Evolutionary conservation across 2,113 vertebrate genomes (phyloP).

Genomic region (Myrmecophaga tridactyla): DNA sequence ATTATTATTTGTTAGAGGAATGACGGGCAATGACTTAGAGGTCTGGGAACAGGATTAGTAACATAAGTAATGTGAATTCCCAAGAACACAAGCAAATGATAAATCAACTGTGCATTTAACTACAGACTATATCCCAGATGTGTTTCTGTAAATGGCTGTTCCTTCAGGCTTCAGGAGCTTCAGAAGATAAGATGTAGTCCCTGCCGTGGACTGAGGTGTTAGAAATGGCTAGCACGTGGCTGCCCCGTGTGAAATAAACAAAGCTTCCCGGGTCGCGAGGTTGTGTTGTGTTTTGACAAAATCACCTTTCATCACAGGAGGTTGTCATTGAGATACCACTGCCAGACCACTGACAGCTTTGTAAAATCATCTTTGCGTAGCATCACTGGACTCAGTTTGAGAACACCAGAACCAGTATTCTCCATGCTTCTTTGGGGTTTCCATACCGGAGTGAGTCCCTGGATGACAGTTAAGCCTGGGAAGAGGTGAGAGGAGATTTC

Average conservation of each 20-base stretch:
- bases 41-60: constrained; percentile 24
- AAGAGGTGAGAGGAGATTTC: neutral
- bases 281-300: neutral
- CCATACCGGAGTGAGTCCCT: neutral
- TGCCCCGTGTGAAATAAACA: neutral
- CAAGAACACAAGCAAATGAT: constrained; percentile 56
- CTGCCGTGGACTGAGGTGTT: neutral
- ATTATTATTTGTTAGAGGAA: constrained; percentile 75
- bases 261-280: neutral
- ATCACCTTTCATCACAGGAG: neutral
- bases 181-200: neutral
- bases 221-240: neutral
- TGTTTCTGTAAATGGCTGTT: constrained; percentile 25
- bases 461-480: accelerated
- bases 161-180: neutral
- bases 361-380: neutral
- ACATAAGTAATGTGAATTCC: constrained; percentile 76
- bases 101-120: constrained; percentile 60
- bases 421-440: neutral
- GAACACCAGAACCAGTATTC: no score
- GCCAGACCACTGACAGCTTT: neutral
- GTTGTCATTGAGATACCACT: neutral
- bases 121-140: constrained; percentile 1
- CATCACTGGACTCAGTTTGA: neutral
- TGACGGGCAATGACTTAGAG: constrained; percentile 54